A percentile compares a stretch with the other conserved stretches of the same genome.
These are phyloP conservation scores for Perca schrenkii DNA, from an alignment of 2,113 vertebrate genomes.

Conservation along the genomic window DNA sequence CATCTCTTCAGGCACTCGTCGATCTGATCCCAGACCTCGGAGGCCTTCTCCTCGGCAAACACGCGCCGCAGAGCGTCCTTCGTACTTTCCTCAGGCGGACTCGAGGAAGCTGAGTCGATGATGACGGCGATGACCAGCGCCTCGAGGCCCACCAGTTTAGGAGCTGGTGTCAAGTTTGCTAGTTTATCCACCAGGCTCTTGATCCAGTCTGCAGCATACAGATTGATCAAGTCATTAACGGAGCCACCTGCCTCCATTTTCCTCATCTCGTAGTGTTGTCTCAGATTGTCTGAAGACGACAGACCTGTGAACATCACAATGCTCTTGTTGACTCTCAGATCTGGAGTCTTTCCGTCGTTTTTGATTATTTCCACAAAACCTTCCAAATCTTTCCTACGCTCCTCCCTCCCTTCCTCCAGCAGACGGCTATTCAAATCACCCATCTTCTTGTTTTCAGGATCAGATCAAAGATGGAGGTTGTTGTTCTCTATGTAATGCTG, in stretches of 20 bases:
- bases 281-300: not conserved
- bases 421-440: no score
- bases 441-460: no score
- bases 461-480: no score
- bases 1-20: not conserved
- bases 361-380: no score
- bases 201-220: not conserved
- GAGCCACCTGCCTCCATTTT: not conserved
- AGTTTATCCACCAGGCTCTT: not conserved
- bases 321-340: no score
- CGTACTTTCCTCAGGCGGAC: not conserved
- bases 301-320: no score
- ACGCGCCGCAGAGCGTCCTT: not conserved
- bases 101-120: not conserved
- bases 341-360: no score
- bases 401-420: no score
- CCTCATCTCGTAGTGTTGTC: not conserved
- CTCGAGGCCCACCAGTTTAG: not conserved
- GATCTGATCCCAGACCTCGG: conserved; percentile 9
- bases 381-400: no score
- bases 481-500: no score
- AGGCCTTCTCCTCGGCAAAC: conserved; percentile 15
- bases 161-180: not conserved
- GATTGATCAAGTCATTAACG: no score
- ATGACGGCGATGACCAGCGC: not conserved